These are phyloP conservation scores for Eucera pruinosa DNA, from an alignment of 2,888 invertebrate genomes.

Conservation along the genomic window DNA sequence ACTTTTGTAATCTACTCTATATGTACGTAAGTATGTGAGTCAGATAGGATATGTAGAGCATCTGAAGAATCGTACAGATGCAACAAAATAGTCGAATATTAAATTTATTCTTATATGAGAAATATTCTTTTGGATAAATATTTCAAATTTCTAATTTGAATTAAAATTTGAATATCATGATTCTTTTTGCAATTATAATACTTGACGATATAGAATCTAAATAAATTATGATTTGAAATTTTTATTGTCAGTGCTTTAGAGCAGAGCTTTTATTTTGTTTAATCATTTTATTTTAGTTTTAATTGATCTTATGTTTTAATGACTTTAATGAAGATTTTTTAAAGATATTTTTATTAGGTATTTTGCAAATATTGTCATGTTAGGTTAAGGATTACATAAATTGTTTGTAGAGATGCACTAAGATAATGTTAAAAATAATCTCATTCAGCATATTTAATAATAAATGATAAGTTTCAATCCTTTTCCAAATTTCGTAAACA, in stretches of 20 bases:
- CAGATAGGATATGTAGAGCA: neutral
- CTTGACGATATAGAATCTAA: too few relatives aligned
- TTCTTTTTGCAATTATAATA: neutral
- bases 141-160: neutral
- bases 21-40: neutral
- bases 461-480: too few relatives aligned
- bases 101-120: neutral
- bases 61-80: neutral
- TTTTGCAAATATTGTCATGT: neutral
- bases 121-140: neutral
- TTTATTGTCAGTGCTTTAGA: too few relatives aligned
- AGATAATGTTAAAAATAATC: neutral
- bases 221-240: neutral
- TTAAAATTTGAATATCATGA: neutral
- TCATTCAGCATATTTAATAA: too few relatives aligned
- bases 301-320: too few relatives aligned
- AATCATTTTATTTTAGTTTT: too few relatives aligned
- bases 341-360: too few relatives aligned
- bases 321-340: too few relatives aligned
- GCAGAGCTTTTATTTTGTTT: too few relatives aligned
- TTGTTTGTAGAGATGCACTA: too few relatives aligned
- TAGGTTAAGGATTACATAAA: neutral
- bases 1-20: too few relatives aligned
- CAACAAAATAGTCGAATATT: neutral
- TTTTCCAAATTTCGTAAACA: neutral